Evolutionary conservation across 2,113 vertebrate species (phyloP).

Genomic region (Girardinichthys multiradiatus): DNA sequence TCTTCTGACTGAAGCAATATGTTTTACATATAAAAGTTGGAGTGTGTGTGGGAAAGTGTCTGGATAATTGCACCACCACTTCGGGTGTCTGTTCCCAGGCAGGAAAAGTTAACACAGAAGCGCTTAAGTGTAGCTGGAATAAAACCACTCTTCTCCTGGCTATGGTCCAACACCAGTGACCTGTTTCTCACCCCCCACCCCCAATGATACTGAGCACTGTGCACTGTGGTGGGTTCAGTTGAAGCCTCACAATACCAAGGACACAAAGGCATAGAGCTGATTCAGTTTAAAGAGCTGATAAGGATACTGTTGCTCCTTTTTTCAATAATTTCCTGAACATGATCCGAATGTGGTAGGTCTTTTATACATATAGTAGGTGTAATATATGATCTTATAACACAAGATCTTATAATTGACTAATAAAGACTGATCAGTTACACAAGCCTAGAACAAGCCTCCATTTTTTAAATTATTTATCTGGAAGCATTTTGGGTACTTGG

Average conservation of each 20-base stretch:
- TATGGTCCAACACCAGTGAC: constrained; percentile 35
- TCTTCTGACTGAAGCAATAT: constrained; percentile 10
- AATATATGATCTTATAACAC: background rate
- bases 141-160: constrained; percentile 50
- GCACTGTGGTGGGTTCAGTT: constrained; percentile 39
- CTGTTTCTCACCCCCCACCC: constrained; percentile 31
- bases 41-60: constrained; percentile 1
- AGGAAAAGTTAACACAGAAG: constrained; percentile 41
- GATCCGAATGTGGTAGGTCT: constrained; percentile 18
- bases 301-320: constrained; percentile 27
- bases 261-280: constrained; percentile 38
- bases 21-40: background rate
- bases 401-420: too few relatives aligned
- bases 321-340: constrained; percentile 22
- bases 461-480: too few relatives aligned
- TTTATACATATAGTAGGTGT: background rate
- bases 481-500: too few relatives aligned
- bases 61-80: constrained; percentile 42
- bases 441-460: too few relatives aligned
- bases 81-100: constrained; percentile 44
- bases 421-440: too few relatives aligned
- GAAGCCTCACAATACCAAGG: constrained; percentile 40
- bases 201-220: constrained; percentile 31
- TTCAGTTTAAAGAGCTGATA: constrained; percentile 45
- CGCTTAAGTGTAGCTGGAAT: constrained; percentile 48